These are phyloP conservation scores for Isurus oxyrinchus DNA, from an alignment of 2,113 vertebrate genomes.

Conservation along the genomic window DNA sequence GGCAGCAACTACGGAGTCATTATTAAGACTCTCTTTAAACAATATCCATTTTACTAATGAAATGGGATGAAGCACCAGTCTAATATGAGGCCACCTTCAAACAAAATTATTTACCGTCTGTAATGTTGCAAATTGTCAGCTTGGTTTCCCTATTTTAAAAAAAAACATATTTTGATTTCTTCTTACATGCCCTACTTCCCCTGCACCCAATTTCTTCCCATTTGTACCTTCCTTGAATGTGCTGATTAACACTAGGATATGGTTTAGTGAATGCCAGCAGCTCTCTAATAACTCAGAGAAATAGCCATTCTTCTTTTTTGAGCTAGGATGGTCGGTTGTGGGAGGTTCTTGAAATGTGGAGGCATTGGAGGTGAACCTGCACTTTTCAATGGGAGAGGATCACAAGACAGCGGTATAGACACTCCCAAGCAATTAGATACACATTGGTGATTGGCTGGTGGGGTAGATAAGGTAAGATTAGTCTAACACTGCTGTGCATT, in stretches of 20 bases:
- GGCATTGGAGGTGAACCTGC: background rate
- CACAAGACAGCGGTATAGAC: background rate
- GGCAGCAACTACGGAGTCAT: background rate
- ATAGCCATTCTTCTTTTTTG: background rate
- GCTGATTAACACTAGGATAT: background rate
- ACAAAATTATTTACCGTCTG: background rate
- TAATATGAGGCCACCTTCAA: background rate
- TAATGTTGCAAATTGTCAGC: background rate
- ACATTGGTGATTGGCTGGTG: background rate
- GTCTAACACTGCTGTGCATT: background rate
- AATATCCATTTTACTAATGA: background rate
- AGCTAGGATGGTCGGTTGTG: background rate
- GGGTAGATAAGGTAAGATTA: background rate
- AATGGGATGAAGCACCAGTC: background rate
- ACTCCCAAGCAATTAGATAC: background rate
- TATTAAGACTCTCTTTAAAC: background rate
- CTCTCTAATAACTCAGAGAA: background rate
- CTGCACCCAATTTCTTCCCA: background rate
- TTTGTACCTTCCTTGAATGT: background rate
- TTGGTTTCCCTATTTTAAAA: background rate
- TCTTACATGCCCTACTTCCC: too few relatives aligned
- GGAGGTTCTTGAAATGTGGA: background rate
- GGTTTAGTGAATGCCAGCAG: background rate
- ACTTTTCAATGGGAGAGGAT: background rate
- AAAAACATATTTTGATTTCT: background rate